Conservation (phyloP, 2,888 invertebrate genomes). For the Napeogenes inachia region DNA sequence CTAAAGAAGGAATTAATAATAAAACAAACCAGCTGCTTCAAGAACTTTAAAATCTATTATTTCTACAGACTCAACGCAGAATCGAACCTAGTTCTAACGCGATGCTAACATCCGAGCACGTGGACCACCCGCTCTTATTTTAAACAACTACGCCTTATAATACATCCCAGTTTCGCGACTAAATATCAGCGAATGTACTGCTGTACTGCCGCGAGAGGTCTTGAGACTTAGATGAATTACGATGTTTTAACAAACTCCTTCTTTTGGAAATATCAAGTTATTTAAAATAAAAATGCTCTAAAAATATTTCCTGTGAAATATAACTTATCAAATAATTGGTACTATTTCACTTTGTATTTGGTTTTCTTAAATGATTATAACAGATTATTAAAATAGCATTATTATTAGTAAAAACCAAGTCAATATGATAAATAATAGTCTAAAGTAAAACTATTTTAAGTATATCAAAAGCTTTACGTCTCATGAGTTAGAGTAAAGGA, state of each 20-base stretch:
- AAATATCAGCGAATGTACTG: constrained; percentile 77
- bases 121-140: constrained; percentile 67
- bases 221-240: constrained; percentile 44
- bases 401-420: no score
- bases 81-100: constrained; percentile 46
- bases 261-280: not conserved
- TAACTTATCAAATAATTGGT: no score
- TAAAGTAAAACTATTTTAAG: no score
- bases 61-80: constrained; percentile 26
- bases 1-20: no score
- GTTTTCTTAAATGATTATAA: no score
- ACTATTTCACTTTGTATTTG: no score
- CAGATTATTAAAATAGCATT: no score
- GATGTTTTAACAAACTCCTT: not conserved
- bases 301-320: no score
- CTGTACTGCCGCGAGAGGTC: constrained; percentile 38
- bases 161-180: constrained; percentile 78
- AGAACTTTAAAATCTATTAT: not conserved
- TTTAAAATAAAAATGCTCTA: not conserved
- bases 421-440: no score
- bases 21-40: no score
- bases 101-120: constrained; percentile 34
- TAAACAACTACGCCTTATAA: constrained; percentile 77
- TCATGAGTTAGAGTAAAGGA: no score
- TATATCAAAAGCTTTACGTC: no score